phyloP scores from a whole-genome alignment of 2,113 vertebrate genomes.

The Arothron firmamentum region DNA sequence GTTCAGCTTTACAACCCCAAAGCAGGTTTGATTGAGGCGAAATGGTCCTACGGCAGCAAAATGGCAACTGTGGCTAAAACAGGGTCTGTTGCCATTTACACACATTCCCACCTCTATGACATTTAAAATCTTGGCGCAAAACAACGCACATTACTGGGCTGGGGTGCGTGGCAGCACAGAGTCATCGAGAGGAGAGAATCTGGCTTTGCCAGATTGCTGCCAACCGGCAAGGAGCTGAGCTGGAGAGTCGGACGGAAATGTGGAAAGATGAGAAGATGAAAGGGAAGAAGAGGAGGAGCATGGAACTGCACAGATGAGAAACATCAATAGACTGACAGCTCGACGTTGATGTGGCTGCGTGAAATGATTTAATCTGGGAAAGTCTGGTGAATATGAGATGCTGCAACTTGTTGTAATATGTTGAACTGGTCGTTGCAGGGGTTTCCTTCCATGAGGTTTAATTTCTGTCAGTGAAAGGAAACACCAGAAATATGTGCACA shows the following conservation, averaged over 20 bases:
- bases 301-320: constrained; percentile 46
- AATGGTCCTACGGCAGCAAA: background rate
- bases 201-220: background rate
- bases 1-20: no score
- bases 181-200: background rate
- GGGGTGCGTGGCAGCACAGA: no score
- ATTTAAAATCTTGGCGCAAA: no score
- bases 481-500: no score
- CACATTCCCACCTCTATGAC: background rate
- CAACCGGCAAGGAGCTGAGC: constrained; percentile 9
- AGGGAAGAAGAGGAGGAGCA: constrained; percentile 33
- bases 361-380: constrained; percentile 32
- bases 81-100: background rate
- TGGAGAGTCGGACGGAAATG: no score
- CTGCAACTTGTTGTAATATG: constrained; percentile 39
- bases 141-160: no score
- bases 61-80: background rate
- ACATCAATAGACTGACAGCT: constrained; percentile 24
- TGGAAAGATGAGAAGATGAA: constrained; percentile 34
- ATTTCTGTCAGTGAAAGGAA: constrained; percentile 15
- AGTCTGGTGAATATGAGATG: constrained; percentile 37
- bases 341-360: constrained; percentile 16
- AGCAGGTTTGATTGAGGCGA: no score
- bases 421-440: background rate
- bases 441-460: constrained; percentile 9